Base-by-base conservation (phyloP, 2,113 vertebrate genomes). In the Stictonetta naevosa region DNA sequence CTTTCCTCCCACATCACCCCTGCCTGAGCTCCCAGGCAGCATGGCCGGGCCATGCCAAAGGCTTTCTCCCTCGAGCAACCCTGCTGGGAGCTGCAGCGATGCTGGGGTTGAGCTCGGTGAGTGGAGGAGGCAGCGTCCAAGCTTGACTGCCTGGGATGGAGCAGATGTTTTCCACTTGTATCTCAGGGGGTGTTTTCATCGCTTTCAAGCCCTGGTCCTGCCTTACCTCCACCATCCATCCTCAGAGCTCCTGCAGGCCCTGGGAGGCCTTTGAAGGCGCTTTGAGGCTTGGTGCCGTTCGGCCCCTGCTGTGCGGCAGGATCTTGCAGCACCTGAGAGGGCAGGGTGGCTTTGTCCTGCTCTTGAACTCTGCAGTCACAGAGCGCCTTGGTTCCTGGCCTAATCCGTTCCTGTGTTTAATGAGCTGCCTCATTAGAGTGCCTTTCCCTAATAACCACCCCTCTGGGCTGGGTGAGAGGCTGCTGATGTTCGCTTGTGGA, bases 361-460 rank as follows among this genome's bases (percentile, higher is more conserved):
- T 89, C 93, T 85, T 93, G 71, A 88, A 81, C 73, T 84, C 26
- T 0, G 26, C 82, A 80, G 50, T 68, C 50, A 21, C 52, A 6
- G 63, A 91, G 88, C 88, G 94, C 73, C 64, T 92, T 11, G 63
- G 78, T 94, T 93, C 74, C 82, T 48, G 72, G 71, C 82, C 92
- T 97, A 95, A 96, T 93, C 90, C 40, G 85, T 94, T 96, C 90
- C 50, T 95, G 79, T 63, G 75, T 94, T 96, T 97, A 97, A 96
- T 13, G 7, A 95, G 93, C 86, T 91, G 81, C 81, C 93, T 96
- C 78, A 85, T 97, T 97, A 86, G 85, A 80, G 90, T 80, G 75
- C 62, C 94, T 95, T 96, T 96, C 75, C 90, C 67, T 95, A 95
- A 95, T 88, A 94, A 94, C 55, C 75, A 90, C 1, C 69, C 69